Base-by-base conservation (phyloP, 2,888 invertebrate genomes). In the Acanthosoma haemorrhoidale region DNA sequence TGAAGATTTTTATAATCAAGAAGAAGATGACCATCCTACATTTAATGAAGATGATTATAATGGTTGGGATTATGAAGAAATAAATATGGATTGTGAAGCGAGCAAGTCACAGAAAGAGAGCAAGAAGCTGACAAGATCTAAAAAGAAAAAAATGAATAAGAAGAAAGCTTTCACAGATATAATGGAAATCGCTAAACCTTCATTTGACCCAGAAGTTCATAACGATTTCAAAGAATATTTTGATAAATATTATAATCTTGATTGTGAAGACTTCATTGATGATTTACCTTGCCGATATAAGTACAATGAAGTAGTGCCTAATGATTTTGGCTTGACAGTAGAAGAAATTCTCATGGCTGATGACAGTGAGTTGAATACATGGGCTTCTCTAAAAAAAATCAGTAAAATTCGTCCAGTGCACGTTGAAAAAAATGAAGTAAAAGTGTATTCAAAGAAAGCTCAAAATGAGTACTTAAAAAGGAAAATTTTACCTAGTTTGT, bases 201-300 rank as follows among this genome's bases (percentile, higher is more conserved):
- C 86, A 67, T 96, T 91, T 80, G 86, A 96, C 79, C 93, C 96
- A 0, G 81, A 84, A 0, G 77, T 78, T 11, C 83, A 87, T 71
- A 86, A 89, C 72, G 88, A 88, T 0, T 96, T 93, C 80, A 86
- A 89, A 34, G 85, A 95, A 76, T 96, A 96, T 78, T 87, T 96
- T 78, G 94, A 97, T 77, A 96, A 97, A 80, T 97, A 96, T 79
- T 97, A 97, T 78, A 88, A 90, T 77, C 83, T 97, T 78, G 94
- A 97, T 80, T 98, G 92, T 79, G 98, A 98, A 78, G 98, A 99
- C 80, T 86, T 97, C 64, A 89, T 98, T 61, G 96, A 89, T 0
- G 95, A 96, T 78, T 80, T 91, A 75, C 94, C 94, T 0, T 96
- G 95, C 72, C 84, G 92, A 75, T 99, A 96, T 80, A 95, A 94